Base-by-base conservation (phyloP, 2,113 vertebrate species). In the Tupaia tana region DNA sequence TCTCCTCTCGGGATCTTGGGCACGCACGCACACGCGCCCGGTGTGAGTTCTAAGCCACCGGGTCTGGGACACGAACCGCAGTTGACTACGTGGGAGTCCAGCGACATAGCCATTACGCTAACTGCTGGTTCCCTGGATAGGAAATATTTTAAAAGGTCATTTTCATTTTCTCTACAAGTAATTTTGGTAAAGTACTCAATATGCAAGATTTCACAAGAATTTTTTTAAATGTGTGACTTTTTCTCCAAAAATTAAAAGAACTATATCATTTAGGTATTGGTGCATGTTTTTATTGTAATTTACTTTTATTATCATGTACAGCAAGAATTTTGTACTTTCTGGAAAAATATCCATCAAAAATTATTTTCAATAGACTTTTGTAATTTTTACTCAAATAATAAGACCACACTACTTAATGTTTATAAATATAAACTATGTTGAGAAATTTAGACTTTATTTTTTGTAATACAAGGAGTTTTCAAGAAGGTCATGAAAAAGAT, bases 301-400 rank as follows among this genome's bases (percentile, higher is more conserved):
- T 71, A 71, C 18, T 58, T 9, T 86, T 71, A 71, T 14, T 58
- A 9, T 80, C 31, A 90, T 27, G 6, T 61, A 75, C 14, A 91
- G 70, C 3, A 14, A 63, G 29, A 80, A 86, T 29, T 75, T 29
- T 75, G 9, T 3, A 81, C 5, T 92, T 95, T 71, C 34, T 59
- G 13, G n/a, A 92, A 90, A 75, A 87, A 9, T 24, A 66, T 43
- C 54, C 1, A 70, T 58, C 22, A 69, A 78, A 86, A 86, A 74
- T 54, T 80, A 86, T 89, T 64, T 52, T 83, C 93, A 94, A 84
- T 78, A 88, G 43, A 1, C n/a, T 83, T 94, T 78, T 34, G 56
- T 80, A 11, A 94, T 94, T 89, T 92, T 88, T 80, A 93, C 56
- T 95, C 34, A 94, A 89, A 71, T 91, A 19, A 94, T 56, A 80